Evolutionary conservation across 2,888 invertebrate species (phyloP).

Genomic region (Diogma glabrata): DNA sequence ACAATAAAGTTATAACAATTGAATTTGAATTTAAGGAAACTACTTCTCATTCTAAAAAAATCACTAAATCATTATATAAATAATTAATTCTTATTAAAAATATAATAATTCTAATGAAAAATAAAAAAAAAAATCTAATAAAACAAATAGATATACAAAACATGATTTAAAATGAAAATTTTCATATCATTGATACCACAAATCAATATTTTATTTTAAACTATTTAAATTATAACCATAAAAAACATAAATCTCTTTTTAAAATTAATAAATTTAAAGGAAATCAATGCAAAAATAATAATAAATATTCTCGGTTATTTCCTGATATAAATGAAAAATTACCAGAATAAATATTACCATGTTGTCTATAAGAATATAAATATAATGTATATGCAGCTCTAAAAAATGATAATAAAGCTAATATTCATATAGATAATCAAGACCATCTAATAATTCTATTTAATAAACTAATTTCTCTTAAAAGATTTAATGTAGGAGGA

Average conservation of each 20-base stretch:
- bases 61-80: slow-evolving; percentile 36
- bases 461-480: slow-evolving; percentile 53
- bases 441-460: slow-evolving; percentile 45
- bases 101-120: slow-evolving; percentile 35
- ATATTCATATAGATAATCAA: slow-evolving; percentile 38
- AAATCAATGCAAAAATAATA: slow-evolving; percentile 49
- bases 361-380: slow-evolving; percentile 50
- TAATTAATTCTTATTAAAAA: slow-evolving; percentile 36
- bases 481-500: slow-evolving; percentile 54
- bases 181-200: slow-evolving; percentile 50
- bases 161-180: slow-evolving; percentile 40
- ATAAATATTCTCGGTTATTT: slow-evolving; percentile 44
- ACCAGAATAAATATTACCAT: slow-evolving; percentile 43
- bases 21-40: slow-evolving; percentile 39
- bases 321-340: slow-evolving; percentile 41
- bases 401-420: slow-evolving; percentile 50
- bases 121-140: slow-evolving; percentile 41
- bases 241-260: slow-evolving; percentile 40
- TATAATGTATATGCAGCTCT: slow-evolving; percentile 52
- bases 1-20: slow-evolving; percentile 44
- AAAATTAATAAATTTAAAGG: slow-evolving; percentile 51
- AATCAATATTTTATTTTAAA: slow-evolving; percentile 59
- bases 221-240: slow-evolving; percentile 50
- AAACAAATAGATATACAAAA: slow-evolving; percentile 42
- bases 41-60: slow-evolving; percentile 46